These are phyloP conservation scores for Dinocampus coccinellae DNA, from an alignment of 2,888 invertebrate species.

Conservation along the genomic window DNA sequence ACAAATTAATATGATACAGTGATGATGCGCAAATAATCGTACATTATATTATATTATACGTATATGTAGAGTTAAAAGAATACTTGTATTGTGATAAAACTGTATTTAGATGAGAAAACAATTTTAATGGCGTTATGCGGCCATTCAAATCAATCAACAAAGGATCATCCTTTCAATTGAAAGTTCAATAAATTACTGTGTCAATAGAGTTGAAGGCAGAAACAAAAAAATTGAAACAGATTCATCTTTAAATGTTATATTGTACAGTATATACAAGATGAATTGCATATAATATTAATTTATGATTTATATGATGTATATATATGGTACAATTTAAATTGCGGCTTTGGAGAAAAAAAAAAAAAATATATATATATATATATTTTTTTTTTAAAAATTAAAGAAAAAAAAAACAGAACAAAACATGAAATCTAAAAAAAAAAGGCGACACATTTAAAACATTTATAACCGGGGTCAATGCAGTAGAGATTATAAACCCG, in stretches of 20 bases:
- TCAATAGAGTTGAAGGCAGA: not conserved
- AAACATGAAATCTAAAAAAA: not conserved
- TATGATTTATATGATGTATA: not conserved
- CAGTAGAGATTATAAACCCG: not conserved
- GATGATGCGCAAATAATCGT: not conserved
- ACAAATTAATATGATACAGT: not conserved
- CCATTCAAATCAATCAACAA: constrained; percentile 4
- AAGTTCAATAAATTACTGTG: constrained; percentile 5
- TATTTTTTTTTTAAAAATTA: no score
- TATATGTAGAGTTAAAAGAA: not conserved
- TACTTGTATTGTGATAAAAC: not conserved
- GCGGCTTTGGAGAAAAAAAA: no score
- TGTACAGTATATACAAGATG: not conserved
- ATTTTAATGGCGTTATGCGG: not conserved
- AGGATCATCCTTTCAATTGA: constrained; percentile 2
- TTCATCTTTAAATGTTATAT: not conserved
- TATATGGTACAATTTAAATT: not conserved
- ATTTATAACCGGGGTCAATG: constrained; percentile 8
- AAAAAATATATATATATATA: no score
- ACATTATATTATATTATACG: not conserved
- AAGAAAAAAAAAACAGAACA: no score
- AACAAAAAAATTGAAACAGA: not conserved
- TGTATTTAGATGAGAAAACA: not conserved
- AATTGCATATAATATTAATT: not conserved
- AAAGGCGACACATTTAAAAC: not conserved